Conservation (phyloP, 2,113 vertebrate species). For the Tachycineta bicolor region DNA sequence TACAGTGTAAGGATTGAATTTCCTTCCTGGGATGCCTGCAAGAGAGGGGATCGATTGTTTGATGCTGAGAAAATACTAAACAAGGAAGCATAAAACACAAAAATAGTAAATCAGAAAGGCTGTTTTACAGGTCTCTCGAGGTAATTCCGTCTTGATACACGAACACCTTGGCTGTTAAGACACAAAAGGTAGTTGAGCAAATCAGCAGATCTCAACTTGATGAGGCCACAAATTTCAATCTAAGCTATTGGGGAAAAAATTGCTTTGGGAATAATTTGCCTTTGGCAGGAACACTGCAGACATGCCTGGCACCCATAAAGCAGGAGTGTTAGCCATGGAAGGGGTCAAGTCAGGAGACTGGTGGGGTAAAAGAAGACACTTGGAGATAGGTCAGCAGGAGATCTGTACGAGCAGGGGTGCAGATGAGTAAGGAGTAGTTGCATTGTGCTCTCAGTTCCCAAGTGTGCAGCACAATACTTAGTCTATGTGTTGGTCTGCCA, state of each 20-base stretch:
- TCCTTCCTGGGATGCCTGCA: background rate
- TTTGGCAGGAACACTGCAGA: accelerated
- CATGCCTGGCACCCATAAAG: background rate
- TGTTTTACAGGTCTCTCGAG: background rate
- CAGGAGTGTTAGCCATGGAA: background rate
- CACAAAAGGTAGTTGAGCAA: background rate
- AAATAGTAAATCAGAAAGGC: background rate
- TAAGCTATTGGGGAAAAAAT: background rate
- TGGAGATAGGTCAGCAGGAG: background rate
- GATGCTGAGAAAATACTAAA: background rate
- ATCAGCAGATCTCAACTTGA: background rate
- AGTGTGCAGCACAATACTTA: background rate
- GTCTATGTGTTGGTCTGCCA: background rate
- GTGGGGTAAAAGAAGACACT: background rate
- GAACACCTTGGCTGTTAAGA: background rate
- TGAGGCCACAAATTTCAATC: background rate
- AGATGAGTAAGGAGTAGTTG: background rate
- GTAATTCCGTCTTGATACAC: background rate
- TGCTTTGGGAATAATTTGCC: background rate
- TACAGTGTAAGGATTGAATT: background rate
- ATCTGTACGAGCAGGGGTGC: background rate
- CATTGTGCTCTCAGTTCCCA: background rate
- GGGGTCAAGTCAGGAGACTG: background rate
- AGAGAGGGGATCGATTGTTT: background rate
- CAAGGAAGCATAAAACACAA: background rate